Base-by-base conservation (phyloP, 2,888 invertebrate species). In the Eristalis tenax region DNA sequence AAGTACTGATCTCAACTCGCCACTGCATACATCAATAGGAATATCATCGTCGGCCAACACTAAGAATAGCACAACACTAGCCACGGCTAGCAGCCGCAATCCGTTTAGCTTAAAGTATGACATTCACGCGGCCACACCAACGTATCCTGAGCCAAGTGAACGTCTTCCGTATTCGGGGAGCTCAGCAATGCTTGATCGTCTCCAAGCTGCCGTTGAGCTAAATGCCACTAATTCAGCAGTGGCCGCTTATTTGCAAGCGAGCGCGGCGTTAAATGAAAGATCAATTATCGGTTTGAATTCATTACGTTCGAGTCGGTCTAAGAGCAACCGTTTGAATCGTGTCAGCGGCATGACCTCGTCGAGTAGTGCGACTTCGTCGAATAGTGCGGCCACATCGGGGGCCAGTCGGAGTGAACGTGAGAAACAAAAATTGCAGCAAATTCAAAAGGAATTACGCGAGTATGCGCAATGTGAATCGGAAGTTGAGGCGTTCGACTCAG, bases 331-430 rank as follows among this genome's bases (percentile, higher is more conserved):
- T 26, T 87, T 87, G 50, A 87, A 83, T 87, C 92, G 94, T 8
- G 90, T 92, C 73, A 93, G 94, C 81, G 94, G 94, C 59, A 94
- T 94, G 94, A 94, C 94, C 63, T 94, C 94, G 77, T 94, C 94
- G 71, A 94, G 94, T 90, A 94, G 94, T 90, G 93, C 92, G 61
- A 93, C 94, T 26, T 94, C 94, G 65, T 94, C 94, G 69, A 90
- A 90, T 88, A 90, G 90, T 43, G 90, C 90, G 76, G 89, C 89
- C 80, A 80, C 83, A 11, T 84, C 87, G 59, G 78, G 82, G 43
- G 90, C 89, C 6, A 90, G 85, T 89, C 90, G 91, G 28, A 91
- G 88, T 78, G 90, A 91, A 80, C 90, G 91, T 56, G 91, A 91
- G 38, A 90, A 90, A 77, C 89, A 90, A 71, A 90, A 90, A 83